phyloP scores from a whole-genome alignment of 2,113 vertebrate genomes.

The Menidia beryllina region DNA sequence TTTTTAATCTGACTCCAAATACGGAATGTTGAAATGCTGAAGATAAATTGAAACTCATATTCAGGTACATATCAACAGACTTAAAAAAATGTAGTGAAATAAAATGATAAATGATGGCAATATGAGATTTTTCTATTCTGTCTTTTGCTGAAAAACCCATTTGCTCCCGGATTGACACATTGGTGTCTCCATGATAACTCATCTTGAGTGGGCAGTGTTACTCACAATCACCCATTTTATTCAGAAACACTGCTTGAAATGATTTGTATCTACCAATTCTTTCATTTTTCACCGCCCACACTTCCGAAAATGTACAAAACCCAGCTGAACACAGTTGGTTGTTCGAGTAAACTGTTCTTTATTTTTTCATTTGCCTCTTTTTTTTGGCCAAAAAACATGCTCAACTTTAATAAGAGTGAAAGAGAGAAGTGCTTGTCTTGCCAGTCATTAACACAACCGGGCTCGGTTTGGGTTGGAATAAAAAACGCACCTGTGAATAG shows the following conservation, averaged over 20 bases:
- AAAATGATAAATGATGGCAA: no score
- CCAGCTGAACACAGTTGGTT: neutral
- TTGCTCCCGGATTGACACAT: neutral
- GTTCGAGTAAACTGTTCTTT: neutral
- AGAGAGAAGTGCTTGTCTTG: no score
- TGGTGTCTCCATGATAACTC: neutral
- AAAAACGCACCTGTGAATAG: no score
- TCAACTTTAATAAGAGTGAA: no score
- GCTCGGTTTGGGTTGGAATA: no score
- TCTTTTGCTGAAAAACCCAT: neutral
- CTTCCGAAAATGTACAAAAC: neutral
- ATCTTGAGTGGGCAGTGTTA: slow-evolving; percentile 22
- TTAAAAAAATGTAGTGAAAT: no score
- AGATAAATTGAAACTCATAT: neutral
- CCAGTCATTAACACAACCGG: no score
- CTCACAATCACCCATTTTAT: slow-evolving; percentile 30
- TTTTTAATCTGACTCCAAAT: neutral
- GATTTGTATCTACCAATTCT: slow-evolving; percentile 13
- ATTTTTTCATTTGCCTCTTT: neutral
- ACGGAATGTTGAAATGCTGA: neutral
- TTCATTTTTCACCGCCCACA: slow-evolving; percentile 6
- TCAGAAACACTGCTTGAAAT: slow-evolving; percentile 25
- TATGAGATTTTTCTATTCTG: no score
- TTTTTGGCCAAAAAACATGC: no score
- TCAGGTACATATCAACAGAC: no score